Conservation (phyloP, 2,113 vertebrate genomes). For the Ranitomeya imitator region DNA sequence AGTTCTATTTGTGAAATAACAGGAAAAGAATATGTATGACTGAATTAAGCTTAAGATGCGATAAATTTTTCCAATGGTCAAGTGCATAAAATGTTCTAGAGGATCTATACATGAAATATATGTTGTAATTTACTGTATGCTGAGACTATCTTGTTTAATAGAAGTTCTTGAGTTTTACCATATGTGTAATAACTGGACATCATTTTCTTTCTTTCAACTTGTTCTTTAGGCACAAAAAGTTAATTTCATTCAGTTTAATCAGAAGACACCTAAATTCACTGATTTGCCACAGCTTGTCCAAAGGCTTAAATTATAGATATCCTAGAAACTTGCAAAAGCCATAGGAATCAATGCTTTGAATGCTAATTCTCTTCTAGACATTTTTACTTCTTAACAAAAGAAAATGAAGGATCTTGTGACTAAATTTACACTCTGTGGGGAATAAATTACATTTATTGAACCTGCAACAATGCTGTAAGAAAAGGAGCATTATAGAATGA, state of each 20-base stretch:
- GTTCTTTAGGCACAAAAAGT: background rate
- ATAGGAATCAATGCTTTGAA: constrained; percentile 12
- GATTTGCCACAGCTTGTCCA: background rate
- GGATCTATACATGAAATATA: no score
- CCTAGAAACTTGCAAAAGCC: background rate
- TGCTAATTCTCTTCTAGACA: constrained; percentile 27
- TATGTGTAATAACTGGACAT: background rate
- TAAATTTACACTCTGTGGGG: background rate
- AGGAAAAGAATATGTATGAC: no score
- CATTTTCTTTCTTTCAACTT: background rate
- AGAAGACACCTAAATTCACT: constrained; percentile 18
- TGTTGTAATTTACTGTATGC: no score
- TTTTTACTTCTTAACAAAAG: background rate
- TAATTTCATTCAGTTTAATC: constrained; percentile 10
- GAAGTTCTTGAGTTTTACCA: background rate
- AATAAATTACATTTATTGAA: background rate
- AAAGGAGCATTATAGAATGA: background rate
- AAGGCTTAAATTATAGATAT: constrained; percentile 24
- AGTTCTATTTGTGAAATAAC: no score
- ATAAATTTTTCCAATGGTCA: no score
- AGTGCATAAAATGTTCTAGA: no score
- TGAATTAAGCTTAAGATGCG: no score
- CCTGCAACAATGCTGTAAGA: background rate
- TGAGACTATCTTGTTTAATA: background rate
- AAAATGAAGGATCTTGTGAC: background rate